Evolutionary conservation across 2,113 vertebrate genomes (phyloP).

Genomic region (Bos indicus): DNA sequence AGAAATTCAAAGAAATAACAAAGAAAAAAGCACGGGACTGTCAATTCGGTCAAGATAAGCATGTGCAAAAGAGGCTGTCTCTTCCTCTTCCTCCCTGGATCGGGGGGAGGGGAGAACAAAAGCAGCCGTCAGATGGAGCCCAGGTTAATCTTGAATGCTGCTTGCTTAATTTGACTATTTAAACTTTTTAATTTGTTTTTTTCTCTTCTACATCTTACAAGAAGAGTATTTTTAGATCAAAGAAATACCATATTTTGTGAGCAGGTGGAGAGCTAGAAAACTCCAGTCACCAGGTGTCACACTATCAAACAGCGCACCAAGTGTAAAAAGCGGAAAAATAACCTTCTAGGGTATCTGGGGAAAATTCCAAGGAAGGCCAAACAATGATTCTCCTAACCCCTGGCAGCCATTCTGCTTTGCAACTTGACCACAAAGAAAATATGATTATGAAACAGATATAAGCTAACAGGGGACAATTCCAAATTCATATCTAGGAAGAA

Average conservation of each 20-base stretch:
- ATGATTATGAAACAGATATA: neutral
- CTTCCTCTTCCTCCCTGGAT: neutral
- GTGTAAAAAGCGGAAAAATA: constrained; percentile 61
- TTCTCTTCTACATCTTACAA: constrained; percentile 26
- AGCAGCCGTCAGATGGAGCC: neutral
- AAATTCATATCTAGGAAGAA: neutral
- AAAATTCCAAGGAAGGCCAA: constrained; percentile 56
- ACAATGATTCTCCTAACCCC: neutral
- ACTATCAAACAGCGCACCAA: constrained; percentile 58
- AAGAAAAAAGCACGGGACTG: neutral
- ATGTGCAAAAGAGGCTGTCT: neutral
- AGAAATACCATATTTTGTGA: constrained; percentile 68
- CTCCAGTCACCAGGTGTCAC: constrained; percentile 68
- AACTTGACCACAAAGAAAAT: constrained; percentile 23
- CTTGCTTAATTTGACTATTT: constrained; percentile 66
- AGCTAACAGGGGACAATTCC: neutral
- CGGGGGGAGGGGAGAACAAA: neutral
- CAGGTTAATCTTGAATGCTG: constrained; percentile 8
- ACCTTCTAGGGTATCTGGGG: constrained; percentile 46
- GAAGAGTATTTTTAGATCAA: constrained; percentile 65
- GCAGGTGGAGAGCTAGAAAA: constrained; percentile 70
- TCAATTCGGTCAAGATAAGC: neutral
- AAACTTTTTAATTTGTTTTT: constrained; percentile 63
- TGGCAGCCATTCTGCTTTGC: constrained; percentile 40
- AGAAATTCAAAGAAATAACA: neutral